Base-by-base conservation (phyloP, 1,140 invertebrate genomes). In the Medauroidea extradentata region DNA sequence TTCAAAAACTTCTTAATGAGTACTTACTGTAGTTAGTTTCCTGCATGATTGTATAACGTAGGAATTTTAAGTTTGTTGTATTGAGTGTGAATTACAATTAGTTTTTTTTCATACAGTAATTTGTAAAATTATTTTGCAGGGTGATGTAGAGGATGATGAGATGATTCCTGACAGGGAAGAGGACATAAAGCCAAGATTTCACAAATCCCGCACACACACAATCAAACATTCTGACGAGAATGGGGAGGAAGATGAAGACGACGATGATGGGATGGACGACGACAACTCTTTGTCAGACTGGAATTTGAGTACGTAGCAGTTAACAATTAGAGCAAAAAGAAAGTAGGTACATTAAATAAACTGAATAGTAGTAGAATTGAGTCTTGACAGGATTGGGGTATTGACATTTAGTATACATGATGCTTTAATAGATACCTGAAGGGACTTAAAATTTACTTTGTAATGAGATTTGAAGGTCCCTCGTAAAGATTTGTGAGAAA, bases 91-190 rank as follows among this genome's bases (percentile, higher is more conserved):
- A n/a, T n/a, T n/a, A n/a, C n/a, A n/a, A n/a, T 9, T 39, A 39
- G 38, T 9, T 39, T 39, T 39, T 39, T 8, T 16, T 46, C 1
- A 46, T 14, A 48, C n/a, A n/a, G n/a, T n/a, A n/a, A n/a, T n/a
- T n/a, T n/a, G n/a, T n/a, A n/a, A n/a, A n/a, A n/a, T n/a, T n/a
- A n/a, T n/a, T 51, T 51, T 50, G n/a, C 42, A 80, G 76, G 79
- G 81, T 27, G 83, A 85, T 72, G 78, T 85, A 18, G 94, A 98
- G 72, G 94, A 98, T 69, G 96, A 99, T 77, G 93, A 95, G 70
- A 94, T 92, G 79, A 90, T 99, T 61, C 96, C 97, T 0, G 97
- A 99, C 74, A 84, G 93, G 64, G 95, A 98, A 57, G 95, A 98
- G 71, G 97, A 99, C 72, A 99, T 99, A 50, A 85, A 91, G 61